phyloP scores from a whole-genome alignment of 2,888 invertebrate species.

The Bursaphelenchus okinawaensis region DNA sequence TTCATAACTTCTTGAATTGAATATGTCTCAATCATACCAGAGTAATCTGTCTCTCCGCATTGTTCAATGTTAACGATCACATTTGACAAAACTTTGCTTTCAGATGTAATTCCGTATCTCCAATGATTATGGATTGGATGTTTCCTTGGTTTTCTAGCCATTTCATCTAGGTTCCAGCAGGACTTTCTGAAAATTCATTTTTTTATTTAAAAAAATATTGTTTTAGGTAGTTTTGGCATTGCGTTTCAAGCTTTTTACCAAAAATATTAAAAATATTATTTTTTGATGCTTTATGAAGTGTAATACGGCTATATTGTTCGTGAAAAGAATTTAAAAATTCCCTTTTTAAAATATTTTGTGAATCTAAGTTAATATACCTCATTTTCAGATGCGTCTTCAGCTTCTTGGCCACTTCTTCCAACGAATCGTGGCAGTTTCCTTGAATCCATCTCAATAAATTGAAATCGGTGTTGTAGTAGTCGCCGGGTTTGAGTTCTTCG shows the following conservation, averaged over 20 bases:
- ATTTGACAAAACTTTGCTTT: conserved; percentile 39
- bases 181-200: conserved; percentile 32
- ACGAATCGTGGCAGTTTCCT: conserved; percentile 33
- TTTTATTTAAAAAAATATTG: neutral
- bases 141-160: conserved; percentile 30
- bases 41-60: conserved; percentile 46
- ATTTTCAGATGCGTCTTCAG: conserved; percentile 39
- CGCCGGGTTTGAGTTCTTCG: conserved; percentile 32
- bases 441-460: conserved; percentile 50
- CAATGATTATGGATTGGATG: conserved; percentile 51
- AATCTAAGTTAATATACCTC: conserved; percentile 10
- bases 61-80: conserved; percentile 51
- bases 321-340: conserved; percentile 7
- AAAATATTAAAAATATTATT: neutral
- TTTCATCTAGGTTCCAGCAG: conserved; percentile 42
- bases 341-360: neutral
- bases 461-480: conserved; percentile 48
- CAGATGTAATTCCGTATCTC: conserved; percentile 39
- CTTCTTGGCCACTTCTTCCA: conserved; percentile 42
- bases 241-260: neutral
- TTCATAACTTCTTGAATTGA: conserved; percentile 46
- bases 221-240: too few relatives aligned
- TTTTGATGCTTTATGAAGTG: neutral
- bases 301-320: too few relatives aligned
- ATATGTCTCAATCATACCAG: conserved; percentile 43